Conservation (phyloP, 1,140 invertebrate species). For the Drosophila burlai region DNA sequence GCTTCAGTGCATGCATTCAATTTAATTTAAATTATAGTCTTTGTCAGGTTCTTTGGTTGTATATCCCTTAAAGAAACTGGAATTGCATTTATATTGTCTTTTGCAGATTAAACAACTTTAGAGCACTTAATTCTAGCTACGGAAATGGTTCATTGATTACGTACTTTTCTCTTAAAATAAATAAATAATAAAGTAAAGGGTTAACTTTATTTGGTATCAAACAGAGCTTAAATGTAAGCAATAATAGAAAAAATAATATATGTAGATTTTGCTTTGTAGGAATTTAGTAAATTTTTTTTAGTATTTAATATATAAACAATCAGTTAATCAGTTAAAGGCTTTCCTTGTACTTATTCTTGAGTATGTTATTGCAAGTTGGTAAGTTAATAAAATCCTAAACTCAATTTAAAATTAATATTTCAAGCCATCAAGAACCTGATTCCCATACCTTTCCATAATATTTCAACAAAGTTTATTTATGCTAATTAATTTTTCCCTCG, state of each 20-base stretch:
- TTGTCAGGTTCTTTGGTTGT: slow-evolving; percentile 12
- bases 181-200: background rate
- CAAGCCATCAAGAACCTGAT: background rate
- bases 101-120: background rate
- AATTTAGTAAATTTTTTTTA: background rate
- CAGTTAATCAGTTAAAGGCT: background rate
- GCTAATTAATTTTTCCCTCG: background rate
- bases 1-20: slow-evolving; percentile 10
- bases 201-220: background rate
- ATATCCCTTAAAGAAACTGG: background rate
- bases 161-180: background rate
- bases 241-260: background rate
- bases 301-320: background rate
- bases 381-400: background rate
- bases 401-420: background rate
- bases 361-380: background rate
- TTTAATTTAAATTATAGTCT: slow-evolving; percentile 8
- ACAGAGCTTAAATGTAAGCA: too few relatives aligned
- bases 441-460: background rate
- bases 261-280: background rate
- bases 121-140: background rate
- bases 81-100: slow-evolving; percentile 4
- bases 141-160: too few relatives aligned
- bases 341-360: background rate
- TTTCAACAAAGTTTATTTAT: slow-evolving; percentile 12